A percentile compares a stretch with the other conserved stretches of the same genome.
Evolutionary conservation across 2,113 vertebrate species (phyloP).

Genomic region (Proterorhinus semilunaris): DNA sequence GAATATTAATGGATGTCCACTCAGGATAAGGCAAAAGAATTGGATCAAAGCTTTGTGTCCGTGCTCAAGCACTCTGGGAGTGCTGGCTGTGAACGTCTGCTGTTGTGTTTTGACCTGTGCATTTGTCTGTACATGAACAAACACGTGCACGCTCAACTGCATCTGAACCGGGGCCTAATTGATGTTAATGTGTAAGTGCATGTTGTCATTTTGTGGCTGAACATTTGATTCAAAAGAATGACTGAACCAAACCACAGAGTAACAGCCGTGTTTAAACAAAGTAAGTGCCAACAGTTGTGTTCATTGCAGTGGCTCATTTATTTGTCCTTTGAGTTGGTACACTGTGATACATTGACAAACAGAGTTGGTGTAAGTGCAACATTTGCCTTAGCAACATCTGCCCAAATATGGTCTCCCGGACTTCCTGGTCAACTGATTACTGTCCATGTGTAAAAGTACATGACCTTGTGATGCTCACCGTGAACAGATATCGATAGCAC

Average conservation of each 20-base stretch:
- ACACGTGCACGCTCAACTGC: conserved; percentile 21
- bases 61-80: conserved; percentile 19
- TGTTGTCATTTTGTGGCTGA: background rate
- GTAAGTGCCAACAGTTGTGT: background rate
- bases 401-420: conserved; percentile 54
- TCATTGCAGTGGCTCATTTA: background rate
- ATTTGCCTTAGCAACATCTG: conserved; percentile 21
- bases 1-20: conserved; percentile 65
- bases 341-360: background rate
- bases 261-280: no score
- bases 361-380: background rate
- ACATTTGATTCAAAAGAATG: background rate
- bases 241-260: no score
- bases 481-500: conserved; percentile 58
- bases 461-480: conserved; percentile 12
- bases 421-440: conserved; percentile 27
- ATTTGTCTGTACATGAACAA: conserved; percentile 17
- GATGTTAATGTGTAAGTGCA: background rate
- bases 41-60: conserved; percentile 43
- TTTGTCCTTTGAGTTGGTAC: background rate
- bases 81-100: conserved; percentile 5
- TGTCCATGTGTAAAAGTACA: conserved; percentile 45
- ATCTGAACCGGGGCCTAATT: no score
- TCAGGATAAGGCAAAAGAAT: conserved; percentile 41
- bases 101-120: conserved; percentile 9